Evolutionary conservation across 2,113 vertebrate genomes (phyloP), one percentile per base, ranked within the genome.

Genomic region (Carassius carassius): DNA sequence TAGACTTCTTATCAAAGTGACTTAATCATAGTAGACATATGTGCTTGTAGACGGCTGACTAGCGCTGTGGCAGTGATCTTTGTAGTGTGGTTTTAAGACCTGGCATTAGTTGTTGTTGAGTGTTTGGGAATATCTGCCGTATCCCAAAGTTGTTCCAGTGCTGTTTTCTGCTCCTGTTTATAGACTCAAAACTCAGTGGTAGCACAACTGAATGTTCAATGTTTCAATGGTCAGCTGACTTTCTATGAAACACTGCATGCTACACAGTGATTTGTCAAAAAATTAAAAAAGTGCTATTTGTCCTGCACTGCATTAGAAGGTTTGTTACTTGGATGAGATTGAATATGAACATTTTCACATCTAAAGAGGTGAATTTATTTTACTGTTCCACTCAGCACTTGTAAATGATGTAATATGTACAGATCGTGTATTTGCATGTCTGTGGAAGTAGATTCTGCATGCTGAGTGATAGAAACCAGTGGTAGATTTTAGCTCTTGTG

Each of bases 191-290:
- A 69, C 25, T 74, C 60, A 14, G 44, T 67, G 74, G 79, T 81
- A 84, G 81, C n/a, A 32, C 80, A 74, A 21, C 77, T 86, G 62
- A 63, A 72, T 72, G 37, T 81, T 80, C 21, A 29, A 75, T 87
- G 29, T 81, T 21, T 65, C 32, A 83, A 54, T 13, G 70, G 32
- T 76, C 44, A 63, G 47, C n/a, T 35, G 54, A 82, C 67, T 78
- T 76, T 69, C 62, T 70, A 76, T 73, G 62, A 81, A 37, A 51
- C 56, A 54, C 56, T 88, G 91, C 91, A 92, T 92, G 92, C 79
- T 21, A 13, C 84, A 14, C 51, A 69, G 63, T 62, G 73, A 47
- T 12, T 79, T 72, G 82, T 86, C 86, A 89, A n/a, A 58, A 11
- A 81, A 81, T 84, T 83, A 8, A 77, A 82, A 65, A 82, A 65